Base-by-base conservation (phyloP, 2,888 invertebrate species). In the Papilio protenor region DNA sequence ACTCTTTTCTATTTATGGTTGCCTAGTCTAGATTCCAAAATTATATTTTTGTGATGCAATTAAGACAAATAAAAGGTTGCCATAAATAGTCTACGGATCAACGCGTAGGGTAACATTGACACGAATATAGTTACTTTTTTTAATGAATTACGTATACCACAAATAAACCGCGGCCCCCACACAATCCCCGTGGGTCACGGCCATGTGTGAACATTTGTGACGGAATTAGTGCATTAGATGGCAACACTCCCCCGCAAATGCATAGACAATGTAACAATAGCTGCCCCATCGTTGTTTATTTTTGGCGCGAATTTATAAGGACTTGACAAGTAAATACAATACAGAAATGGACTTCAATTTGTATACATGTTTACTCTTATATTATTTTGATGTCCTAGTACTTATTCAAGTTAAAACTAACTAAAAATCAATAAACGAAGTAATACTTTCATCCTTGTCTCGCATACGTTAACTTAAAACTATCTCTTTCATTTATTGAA, bases 131-230 rank as follows among this genome's bases (percentile, higher is more conserved):
- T 64, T 49, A 52, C 66, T 75, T 71, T 77, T 72, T 77, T 76
- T 55, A 74, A 76, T 77, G 79, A 59, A 77, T 49, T 14, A 27
- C 75, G 27, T 52, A 66, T 66, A 77, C 69, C 77, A 57, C 73
- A 66, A 75, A 77, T 59, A 79, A 78, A 76, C 82, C 80, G 55
- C 77, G 77, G 66, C 12, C 61, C 78, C 78, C 59, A 64, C 55
- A n/a, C 81, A 84, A 90, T 89, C 90, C 90, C 90, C 90, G 90
- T 90, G 90, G 89, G 86, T 84, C 84, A 73, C 64, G 71, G 84
- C 85, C 90, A 90, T 89, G 84, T 90, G 90, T 66, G 78, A 61
- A 85, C 89, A 90, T 86, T 88, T 88, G 87, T 84, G 80, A 82
- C 82, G 82, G 84, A 84, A 86, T 84, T 85, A 85, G 79, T 83